Evolutionary conservation across 2,113 vertebrate species (phyloP).

Genomic region (Dryoscopus gambensis): DNA sequence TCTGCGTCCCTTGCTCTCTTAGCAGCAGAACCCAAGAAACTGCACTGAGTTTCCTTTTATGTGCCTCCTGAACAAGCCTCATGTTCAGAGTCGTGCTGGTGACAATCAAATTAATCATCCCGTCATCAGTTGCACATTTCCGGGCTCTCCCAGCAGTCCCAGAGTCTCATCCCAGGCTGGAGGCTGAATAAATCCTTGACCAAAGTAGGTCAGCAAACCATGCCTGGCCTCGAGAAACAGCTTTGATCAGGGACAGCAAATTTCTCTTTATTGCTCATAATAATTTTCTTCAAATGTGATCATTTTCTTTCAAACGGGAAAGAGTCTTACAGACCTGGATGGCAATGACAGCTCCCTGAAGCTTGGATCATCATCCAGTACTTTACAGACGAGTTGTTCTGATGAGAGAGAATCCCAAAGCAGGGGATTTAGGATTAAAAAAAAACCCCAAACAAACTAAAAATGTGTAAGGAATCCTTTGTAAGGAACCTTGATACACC

Average conservation of each 20-base stretch:
- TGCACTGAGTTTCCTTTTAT: neutral
- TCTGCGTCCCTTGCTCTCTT: neutral
- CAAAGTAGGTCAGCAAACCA: constrained; percentile 4
- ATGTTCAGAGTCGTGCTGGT: neutral
- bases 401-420: neutral
- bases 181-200: neutral
- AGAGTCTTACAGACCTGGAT: neutral
- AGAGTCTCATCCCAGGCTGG: neutral
- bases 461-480: neutral
- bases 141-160: neutral
- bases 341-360: neutral
- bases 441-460: neutral
- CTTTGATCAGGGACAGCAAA: neutral
- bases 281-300: neutral
- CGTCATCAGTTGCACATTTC: neutral
- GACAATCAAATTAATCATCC: constrained; percentile 36
- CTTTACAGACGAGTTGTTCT: neutral
- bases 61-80: neutral
- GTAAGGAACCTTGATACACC: neutral
- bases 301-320: neutral
- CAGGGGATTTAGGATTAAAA: neutral
- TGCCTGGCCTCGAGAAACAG: neutral
- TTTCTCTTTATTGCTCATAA: neutral
- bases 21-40: neutral
- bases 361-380: neutral